These are phyloP conservation scores for Buathra laborator DNA, from an alignment of 2,888 invertebrate species.

Conservation along the genomic window DNA sequence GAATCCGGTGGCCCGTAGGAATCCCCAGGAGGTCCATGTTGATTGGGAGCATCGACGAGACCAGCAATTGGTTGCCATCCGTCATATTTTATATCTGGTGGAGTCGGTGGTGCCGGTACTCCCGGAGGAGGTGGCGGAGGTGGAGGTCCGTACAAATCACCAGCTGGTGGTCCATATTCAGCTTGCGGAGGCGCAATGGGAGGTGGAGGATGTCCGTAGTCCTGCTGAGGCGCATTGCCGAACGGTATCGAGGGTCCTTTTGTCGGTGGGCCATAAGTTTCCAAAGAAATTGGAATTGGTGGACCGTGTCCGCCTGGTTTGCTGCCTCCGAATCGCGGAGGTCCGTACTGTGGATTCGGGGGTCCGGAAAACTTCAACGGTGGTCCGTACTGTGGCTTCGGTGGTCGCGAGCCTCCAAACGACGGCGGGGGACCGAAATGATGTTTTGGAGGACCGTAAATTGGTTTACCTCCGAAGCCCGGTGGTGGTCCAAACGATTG, in stretches of 20 bases:
- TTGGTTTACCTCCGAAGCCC: constrained; percentile 66
- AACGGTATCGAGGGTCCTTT: constrained; percentile 70
- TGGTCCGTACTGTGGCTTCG: constrained; percentile 82
- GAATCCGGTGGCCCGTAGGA: constrained; percentile 63
- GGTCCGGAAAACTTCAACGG: constrained; percentile 81
- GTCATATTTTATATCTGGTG: constrained; percentile 91
- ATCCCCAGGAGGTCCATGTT: constrained; percentile 70
- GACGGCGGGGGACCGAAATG: constrained; percentile 73
- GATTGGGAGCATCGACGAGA: constrained; percentile 84
- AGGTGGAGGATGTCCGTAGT: constrained; percentile 76
- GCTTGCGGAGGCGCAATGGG: constrained; percentile 69
- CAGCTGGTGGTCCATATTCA: constrained; percentile 84
- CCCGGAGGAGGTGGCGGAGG: constrained; percentile 90
- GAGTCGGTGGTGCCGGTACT: constrained; percentile 91
- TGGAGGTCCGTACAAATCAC: constrained; percentile 87
- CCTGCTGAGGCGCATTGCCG: constrained; percentile 75
- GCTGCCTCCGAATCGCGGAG: constrained; percentile 64
- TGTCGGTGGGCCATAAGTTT: constrained; percentile 82
- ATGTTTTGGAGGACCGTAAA: constrained; percentile 76
- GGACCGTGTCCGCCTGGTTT: constrained; percentile 75
- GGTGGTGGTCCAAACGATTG: constrained; percentile 77
- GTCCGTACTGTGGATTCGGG: constrained; percentile 80
- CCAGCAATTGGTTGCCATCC: constrained; percentile 96
- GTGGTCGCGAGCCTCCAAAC: constrained; percentile 81
- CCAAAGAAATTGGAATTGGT: constrained; percentile 79